A percentile compares a stretch with the other conserved stretches of the same genome.
These are phyloP conservation scores for Idaea dimidiata DNA, from an alignment of 2,888 invertebrate species.

Conservation along the genomic window DNA sequence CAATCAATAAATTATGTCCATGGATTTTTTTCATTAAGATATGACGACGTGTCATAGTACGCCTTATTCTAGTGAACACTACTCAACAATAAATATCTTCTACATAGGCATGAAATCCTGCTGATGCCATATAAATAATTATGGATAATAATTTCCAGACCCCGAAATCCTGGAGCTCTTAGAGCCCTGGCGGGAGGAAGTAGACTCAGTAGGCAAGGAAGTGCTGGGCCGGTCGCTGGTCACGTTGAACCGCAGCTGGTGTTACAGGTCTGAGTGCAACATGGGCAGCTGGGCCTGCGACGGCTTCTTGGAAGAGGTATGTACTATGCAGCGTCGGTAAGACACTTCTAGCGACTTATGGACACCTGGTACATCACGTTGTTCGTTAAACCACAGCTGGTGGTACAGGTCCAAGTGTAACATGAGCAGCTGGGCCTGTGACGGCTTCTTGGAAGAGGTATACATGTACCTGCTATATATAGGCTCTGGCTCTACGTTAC, in stretches of 20 bases:
- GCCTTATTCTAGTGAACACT: too few species aligned
- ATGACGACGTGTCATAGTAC: too few species aligned
- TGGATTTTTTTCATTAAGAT: too few species aligned
- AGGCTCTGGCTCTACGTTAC: too few species aligned
- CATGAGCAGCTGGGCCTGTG: slow-evolving; percentile 87
- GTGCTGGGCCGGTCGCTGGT: slow-evolving; percentile 82
- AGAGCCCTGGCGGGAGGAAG: slow-evolving; percentile 81
- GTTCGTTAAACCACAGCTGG: slow-evolving; percentile 80
- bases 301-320: slow-evolving; percentile 78
- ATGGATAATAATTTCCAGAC: slow-evolving; percentile 36
- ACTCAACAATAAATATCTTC: too few species aligned
- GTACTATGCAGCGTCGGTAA: too few species aligned
- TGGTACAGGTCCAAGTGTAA: slow-evolving; percentile 83
- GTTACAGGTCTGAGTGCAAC: slow-evolving; percentile 83
- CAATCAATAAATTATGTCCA: too few species aligned
- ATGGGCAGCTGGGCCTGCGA: slow-evolving; percentile 88
- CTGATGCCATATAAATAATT: too few species aligned
- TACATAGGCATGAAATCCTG: too few species aligned
- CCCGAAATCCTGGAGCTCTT: slow-evolving; percentile 74
- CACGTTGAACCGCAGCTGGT: slow-evolving; percentile 78
- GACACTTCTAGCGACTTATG: too few species aligned
- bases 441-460: slow-evolving; percentile 75
- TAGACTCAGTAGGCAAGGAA: slow-evolving; percentile 80
- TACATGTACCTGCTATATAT: too few species aligned
- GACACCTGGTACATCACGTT: too few species aligned